Conservation (phyloP, 1,140 invertebrate genomes). For the Tetramorium simillimum region DNA sequence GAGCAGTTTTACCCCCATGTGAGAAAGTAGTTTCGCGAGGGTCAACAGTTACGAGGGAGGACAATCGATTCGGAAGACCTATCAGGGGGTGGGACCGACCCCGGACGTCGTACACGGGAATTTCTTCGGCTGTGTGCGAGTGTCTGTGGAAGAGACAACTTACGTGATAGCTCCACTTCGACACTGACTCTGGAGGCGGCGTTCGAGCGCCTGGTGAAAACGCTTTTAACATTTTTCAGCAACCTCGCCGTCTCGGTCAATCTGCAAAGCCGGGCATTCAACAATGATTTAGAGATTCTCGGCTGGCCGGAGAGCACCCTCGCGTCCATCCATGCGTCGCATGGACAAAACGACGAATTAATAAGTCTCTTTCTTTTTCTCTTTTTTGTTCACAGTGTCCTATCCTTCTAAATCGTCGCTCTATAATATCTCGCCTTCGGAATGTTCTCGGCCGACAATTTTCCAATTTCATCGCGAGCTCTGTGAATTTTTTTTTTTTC, state of each 20-base stretch:
- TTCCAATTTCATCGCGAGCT: conserved; percentile 10
- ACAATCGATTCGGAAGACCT: background rate
- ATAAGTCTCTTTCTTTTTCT: conserved; percentile 13
- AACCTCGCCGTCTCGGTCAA: conserved; percentile 97
- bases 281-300: conserved; percentile 63
- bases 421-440: background rate
- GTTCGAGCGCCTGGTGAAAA: conserved; percentile 93
- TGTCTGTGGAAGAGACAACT: conserved; percentile 86
- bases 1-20: background rate
- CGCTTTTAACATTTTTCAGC: conserved; percentile 96
- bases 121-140: conserved; percentile 28
- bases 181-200: conserved; percentile 90
- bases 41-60: background rate
- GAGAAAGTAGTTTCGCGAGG: conserved; percentile 31
- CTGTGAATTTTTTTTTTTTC: background rate
- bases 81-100: background rate
- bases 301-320: conserved; percentile 10
- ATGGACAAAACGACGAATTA: conserved; percentile 14
- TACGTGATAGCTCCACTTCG: conserved; percentile 96
- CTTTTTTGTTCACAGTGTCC: background rate
- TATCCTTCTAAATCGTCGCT: conserved; percentile 33
- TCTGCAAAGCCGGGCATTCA: conserved; percentile 88
- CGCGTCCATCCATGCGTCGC: background rate
- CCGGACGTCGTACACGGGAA: background rate
- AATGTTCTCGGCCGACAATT: background rate